Percentiles rank a stretch among this genome's conserved stretches.
phyloP scores from a whole-genome alignment of 2,888 invertebrate species.

The Limnephilus rhombicus region DNA sequence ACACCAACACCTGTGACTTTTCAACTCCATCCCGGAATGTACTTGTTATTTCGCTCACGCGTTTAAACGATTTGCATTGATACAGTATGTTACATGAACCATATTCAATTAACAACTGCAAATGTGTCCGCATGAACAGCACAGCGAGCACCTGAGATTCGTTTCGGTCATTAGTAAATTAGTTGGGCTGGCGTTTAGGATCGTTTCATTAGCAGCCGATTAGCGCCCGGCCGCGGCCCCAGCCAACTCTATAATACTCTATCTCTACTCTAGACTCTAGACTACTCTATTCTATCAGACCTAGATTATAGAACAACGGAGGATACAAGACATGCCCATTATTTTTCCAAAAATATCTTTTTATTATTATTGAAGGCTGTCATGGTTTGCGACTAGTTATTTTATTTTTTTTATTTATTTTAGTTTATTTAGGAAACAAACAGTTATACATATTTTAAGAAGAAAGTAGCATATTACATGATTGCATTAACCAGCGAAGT shows the following conservation, averaged over 20 bases:
- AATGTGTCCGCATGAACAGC: not conserved
- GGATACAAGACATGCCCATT: not conserved
- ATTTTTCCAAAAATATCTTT: too few relatives aligned
- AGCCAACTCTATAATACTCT: not conserved
- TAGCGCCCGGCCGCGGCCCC: constrained; percentile 24
- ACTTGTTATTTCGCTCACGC: not conserved
- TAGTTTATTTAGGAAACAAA: too few relatives aligned
- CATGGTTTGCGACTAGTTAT: too few relatives aligned
- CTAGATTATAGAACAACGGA: not conserved
- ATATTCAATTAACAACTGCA: not conserved
- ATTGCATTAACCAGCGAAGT: too few relatives aligned
- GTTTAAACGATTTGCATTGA: not conserved
- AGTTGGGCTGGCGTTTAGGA: constrained; percentile 20
- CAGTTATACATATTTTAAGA: too few relatives aligned
- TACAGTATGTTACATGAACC: not conserved
- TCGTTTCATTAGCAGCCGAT: constrained; percentile 38
- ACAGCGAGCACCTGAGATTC: constrained; percentile 8
- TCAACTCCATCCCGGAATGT: not conserved
- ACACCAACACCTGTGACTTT: not conserved
- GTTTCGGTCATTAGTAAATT: constrained; percentile 36
- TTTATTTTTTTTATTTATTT: too few relatives aligned
- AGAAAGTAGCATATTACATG: too few relatives aligned
- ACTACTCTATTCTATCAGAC: not conserved
- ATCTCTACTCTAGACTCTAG: not conserved
- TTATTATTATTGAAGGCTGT: not conserved